Percentiles rank a stretch among this genome's conserved stretches.
These are phyloP conservation scores for Drosophila dives DNA, from an alignment of 2,888 invertebrate species.

Conservation along the genomic window DNA sequence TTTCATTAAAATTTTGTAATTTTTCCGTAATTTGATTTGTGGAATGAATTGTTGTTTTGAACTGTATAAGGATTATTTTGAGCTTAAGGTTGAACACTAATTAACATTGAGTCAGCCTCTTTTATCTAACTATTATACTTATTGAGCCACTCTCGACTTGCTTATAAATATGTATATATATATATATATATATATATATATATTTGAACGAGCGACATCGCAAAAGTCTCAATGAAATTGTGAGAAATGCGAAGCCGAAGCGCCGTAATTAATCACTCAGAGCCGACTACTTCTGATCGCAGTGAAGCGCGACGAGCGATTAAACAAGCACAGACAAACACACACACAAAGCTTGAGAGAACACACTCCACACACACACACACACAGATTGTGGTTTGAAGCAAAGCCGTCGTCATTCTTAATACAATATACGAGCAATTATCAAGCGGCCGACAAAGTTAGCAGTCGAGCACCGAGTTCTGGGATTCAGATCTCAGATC, in stretches of 20 bases:
- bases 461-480: constrained; percentile 45
- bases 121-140: not conserved
- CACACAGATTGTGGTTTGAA: constrained; percentile 47
- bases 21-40: not conserved
- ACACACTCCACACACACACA: constrained; percentile 5
- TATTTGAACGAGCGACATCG: constrained; percentile 7
- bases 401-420: constrained; percentile 58
- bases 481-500: constrained; percentile 22
- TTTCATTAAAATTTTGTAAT: not conserved
- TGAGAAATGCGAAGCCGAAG: constrained; percentile 55
- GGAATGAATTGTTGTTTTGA: not conserved
- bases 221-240: constrained; percentile 53
- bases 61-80: not conserved
- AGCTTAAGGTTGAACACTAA: not conserved
- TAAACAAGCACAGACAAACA: constrained; percentile 36
- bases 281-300: constrained; percentile 30
- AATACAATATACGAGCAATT: constrained; percentile 69
- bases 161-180: not conserved
- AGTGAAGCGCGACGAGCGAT: constrained; percentile 43
- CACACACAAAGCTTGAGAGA: not conserved
- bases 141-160: constrained; percentile 32
- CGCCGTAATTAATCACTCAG: constrained; percentile 54
- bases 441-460: constrained; percentile 61
- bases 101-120: not conserved
- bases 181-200: not conserved